Conservation (phyloP, 2,797 vertebrate species). For the Darevskia nairensis region DNA sequence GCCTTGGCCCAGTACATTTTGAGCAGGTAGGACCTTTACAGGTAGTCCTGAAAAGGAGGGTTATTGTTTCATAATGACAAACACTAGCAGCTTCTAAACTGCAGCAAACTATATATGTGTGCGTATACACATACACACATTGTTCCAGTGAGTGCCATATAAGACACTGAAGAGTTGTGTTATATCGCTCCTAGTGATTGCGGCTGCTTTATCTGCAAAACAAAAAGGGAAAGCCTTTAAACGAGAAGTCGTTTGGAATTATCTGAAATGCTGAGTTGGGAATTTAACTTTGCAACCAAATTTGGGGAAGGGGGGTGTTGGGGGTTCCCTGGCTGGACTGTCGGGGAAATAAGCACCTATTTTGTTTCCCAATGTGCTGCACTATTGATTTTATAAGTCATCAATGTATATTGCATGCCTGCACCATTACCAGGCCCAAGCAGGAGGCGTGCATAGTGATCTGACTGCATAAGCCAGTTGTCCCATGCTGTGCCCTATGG, state of each 20-base stretch:
- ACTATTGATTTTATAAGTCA: constrained; percentile 77
- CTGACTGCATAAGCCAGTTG: constrained; percentile 72
- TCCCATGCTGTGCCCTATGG: constrained; percentile 86
- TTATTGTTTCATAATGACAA: constrained; percentile 38
- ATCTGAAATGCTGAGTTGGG: not conserved
- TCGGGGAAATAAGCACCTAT: constrained; percentile 41
- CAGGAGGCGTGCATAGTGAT: constrained; percentile 74
- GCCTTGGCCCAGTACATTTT: constrained; percentile 32
- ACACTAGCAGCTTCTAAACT: constrained; percentile 18
- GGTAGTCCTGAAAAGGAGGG: constrained; percentile 23
- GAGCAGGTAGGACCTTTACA: constrained; percentile 38
- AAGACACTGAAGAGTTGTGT: not conserved
- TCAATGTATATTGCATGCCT: constrained; percentile 73
- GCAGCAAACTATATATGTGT: constrained; percentile 11
- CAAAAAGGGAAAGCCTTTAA: not conserved
- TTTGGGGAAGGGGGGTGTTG: not conserved
- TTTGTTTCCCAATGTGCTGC: constrained; percentile 52
- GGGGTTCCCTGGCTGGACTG: constrained; percentile 53
- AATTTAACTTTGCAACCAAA: not conserved
- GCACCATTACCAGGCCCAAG: constrained; percentile 69
- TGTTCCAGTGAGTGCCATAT: fast-evolving
- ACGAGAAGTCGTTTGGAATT: not conserved
- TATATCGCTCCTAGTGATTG: not conserved
- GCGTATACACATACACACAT: too few species aligned
- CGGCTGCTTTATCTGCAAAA: fast-evolving